Percentiles rank a stretch among this genome's conserved stretches.
Evolutionary conservation across 2,113 vertebrate species (phyloP).

Genomic region (Lampris megalopsis): DNA sequence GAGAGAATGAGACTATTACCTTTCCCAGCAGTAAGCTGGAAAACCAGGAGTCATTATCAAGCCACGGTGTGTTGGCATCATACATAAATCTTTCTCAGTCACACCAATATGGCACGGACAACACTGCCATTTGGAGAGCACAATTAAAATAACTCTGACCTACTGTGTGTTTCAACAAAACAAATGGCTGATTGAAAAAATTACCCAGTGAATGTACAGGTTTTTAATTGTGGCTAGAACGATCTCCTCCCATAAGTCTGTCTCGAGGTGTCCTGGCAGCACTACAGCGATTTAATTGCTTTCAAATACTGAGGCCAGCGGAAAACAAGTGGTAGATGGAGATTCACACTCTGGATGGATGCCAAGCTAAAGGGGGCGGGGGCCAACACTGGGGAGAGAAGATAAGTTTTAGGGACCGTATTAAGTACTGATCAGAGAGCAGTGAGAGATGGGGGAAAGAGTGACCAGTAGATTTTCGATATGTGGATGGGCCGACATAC

Average conservation of each 20-base stretch:
- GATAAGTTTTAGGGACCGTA: too few relatives aligned
- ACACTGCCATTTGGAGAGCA: not conserved
- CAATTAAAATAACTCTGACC: conserved; percentile 10
- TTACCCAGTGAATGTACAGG: not conserved
- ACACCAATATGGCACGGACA: not conserved
- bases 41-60: conserved; percentile 12
- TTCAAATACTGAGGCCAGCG: conserved; percentile 30
- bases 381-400: too few relatives aligned
- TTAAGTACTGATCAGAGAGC: too few relatives aligned
- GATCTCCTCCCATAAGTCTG: conserved; percentile 9
- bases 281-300: conserved; percentile 12
- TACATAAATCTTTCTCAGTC: conserved; percentile 12
- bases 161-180: conserved; percentile 9
- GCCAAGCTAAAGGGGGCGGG: conserved; percentile 2
- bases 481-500: too few relatives aligned
- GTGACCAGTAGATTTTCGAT: too few relatives aligned
- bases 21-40: not conserved
- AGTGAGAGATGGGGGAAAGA: too few relatives aligned
- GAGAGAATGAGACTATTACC: not conserved
- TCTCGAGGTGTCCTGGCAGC: conserved; percentile 8
- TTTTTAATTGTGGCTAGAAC: conserved; percentile 14
- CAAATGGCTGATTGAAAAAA: not conserved
- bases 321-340: not conserved
- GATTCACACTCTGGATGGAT: not conserved
- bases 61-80: not conserved